phyloP scores from a whole-genome alignment of 2,888 invertebrate genomes.

The Hypercompe scribonia region DNA sequence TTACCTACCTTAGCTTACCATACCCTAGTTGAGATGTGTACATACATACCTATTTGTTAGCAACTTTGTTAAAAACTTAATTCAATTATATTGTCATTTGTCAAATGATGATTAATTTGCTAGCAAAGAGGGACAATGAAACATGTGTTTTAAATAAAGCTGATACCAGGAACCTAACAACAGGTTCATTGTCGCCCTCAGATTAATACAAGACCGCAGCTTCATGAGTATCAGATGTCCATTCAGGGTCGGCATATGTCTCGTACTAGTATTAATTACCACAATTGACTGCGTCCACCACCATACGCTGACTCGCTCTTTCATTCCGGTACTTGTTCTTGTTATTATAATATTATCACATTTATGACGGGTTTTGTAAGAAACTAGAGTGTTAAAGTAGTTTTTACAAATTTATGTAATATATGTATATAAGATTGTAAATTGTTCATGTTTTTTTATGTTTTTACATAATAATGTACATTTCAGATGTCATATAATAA shows the following conservation, averaged over 20 bases:
- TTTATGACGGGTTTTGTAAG: not conserved
- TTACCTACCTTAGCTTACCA: no score
- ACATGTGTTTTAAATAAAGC: not conserved
- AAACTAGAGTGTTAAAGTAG: not conserved
- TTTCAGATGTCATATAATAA: not conserved
- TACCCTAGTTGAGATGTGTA: not conserved
- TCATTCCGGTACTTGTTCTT: constrained; percentile 15
- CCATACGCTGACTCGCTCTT: constrained; percentile 47
- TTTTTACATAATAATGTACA: no score
- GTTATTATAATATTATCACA: constrained; percentile 13
- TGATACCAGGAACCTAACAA: not conserved
- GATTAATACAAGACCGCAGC: constrained; percentile 50
- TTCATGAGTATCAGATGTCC: constrained; percentile 53
- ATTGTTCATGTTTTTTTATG: no score
- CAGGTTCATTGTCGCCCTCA: constrained; percentile 35
- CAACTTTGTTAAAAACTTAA: not conserved
- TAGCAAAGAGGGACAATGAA: not conserved
- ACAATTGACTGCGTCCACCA: constrained; percentile 53
- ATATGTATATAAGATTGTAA: no score
- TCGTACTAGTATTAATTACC: constrained; percentile 57
- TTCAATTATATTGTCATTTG: not conserved
- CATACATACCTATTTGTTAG: not conserved
- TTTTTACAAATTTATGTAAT: no score
- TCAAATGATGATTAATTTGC: not conserved
- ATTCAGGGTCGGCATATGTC: constrained; percentile 53